These are phyloP conservation scores for Gastracanthus pulcherrimus DNA, from an alignment of 2,888 invertebrate species.

Conservation along the genomic window DNA sequence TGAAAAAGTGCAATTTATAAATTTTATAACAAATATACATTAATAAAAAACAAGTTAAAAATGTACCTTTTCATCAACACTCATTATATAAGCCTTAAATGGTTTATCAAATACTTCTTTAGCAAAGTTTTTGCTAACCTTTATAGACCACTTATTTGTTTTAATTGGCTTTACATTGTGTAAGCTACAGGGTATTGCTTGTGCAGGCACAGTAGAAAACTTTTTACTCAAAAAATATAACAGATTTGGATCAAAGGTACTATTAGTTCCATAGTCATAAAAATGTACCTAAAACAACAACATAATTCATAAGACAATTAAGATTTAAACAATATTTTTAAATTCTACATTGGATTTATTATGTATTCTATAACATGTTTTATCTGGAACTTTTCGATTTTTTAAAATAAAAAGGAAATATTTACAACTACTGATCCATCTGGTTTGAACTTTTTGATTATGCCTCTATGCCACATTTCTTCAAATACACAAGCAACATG, in stretches of 20 bases:
- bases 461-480: constrained; percentile 70
- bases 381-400: no score
- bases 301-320: no score
- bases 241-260: constrained; percentile 61
- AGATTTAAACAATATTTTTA: constrained; percentile 16
- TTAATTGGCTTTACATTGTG: constrained; percentile 65
- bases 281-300: constrained; percentile 67
- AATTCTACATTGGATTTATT: no score
- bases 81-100: constrained; percentile 17
- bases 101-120: constrained; percentile 55
- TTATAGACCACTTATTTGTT: constrained; percentile 62
- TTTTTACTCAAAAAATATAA: constrained; percentile 68
- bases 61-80: constrained; percentile 30
- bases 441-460: constrained; percentile 67
- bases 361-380: no score
- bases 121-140: constrained; percentile 61
- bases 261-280: constrained; percentile 73
- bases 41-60: not conserved
- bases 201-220: constrained; percentile 69
- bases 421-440: constrained; percentile 67
- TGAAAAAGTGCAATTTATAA: constrained; percentile 3
- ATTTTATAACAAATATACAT: constrained; percentile 11
- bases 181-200: constrained; percentile 73
- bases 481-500: constrained; percentile 69
- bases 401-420: constrained; percentile 4